Base-by-base conservation (phyloP, 2,888 invertebrate genomes). In the Iselma pallidipennis region DNA sequence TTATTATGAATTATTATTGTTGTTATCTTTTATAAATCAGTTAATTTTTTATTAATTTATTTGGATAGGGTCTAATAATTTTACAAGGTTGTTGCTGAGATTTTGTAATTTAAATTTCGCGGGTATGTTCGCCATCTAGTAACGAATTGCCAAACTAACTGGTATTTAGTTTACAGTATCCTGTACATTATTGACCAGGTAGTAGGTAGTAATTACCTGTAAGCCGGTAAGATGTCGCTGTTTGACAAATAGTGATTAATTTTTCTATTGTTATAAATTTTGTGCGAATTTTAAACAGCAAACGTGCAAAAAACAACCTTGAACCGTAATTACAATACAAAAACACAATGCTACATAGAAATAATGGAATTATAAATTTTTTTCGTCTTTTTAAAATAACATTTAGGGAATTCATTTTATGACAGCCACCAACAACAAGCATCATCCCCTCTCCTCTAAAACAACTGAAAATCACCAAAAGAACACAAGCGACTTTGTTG, bases 351-450 rank as follows among this genome's bases (percentile, higher is more conserved):
- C 2, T 21, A 45, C 4, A 45, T n/a, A n/a, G n/a, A n/a, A 21
- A 10, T 45, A 45, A 45, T 21, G 1, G 12, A 4, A 42, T 42
- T 21, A 19, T n/a, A n/a, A n/a, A n/a, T 9, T 21, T 37, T 37
- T 7, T 16, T 16, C 2, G 7, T 16, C 4, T 12, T 19, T 29
- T 29, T 29, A 29, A 10, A 29, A 4, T 4, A 21, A 9, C 16
- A 37, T 45, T 45, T 45, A 45, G 45, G 21, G 45, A 45, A 16
- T 45, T 45, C 19, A 45, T 45, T 45, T 45, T 45, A 45, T 45
- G 45, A 21, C 45, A 45, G 21, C 10, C 4, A n/a, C n/a, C n/a
- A n/a, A n/a, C n/a, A n/a, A n/a, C n/a, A n/a, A n/a, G 19, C 16
- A 45, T 21, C 45, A 45, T 45, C 45, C 45, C 45, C 45, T 45